Percentiles rank a stretch among this genome's conserved stretches.
These are phyloP conservation scores for Chrysochloris asiatica DNA, from an alignment of 2,113 vertebrate genomes.

Conservation along the genomic window DNA sequence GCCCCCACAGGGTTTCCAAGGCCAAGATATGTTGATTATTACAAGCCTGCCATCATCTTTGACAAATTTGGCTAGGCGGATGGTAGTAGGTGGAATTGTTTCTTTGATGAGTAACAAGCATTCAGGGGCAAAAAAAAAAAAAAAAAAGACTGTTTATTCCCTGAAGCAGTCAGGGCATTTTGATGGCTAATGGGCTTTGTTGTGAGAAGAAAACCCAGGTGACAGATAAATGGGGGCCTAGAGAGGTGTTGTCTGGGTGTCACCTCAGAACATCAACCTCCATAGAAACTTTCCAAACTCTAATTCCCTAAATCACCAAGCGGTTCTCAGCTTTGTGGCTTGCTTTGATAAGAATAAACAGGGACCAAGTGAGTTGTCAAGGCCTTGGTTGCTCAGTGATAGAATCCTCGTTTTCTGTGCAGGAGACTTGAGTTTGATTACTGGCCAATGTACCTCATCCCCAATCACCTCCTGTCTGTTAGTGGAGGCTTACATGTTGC, in stretches of 20 bases:
- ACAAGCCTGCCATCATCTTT: not conserved
- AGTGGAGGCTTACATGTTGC: not conserved
- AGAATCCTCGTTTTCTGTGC: not conserved
- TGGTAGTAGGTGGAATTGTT: not conserved
- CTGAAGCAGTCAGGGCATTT: too few species aligned
- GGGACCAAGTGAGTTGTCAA: not conserved
- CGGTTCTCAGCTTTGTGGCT: not conserved
- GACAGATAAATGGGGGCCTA: not conserved
- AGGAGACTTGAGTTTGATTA: not conserved
- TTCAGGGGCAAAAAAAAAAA: not conserved
- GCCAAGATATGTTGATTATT: not conserved
- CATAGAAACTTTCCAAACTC: not conserved
- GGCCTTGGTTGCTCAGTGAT: not conserved
- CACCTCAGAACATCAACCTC: not conserved
- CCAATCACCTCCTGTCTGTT: not conserved
- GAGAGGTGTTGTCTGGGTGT: not conserved
- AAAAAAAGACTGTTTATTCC: not conserved
- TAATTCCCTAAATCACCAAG: not conserved
- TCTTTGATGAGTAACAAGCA: not conserved
- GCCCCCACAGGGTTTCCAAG: not conserved
- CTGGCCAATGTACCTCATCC: not conserved
- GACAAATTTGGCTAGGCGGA: not conserved
- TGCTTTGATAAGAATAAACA: not conserved
- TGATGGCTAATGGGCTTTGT: constrained; percentile 15
- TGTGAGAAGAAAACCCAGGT: not conserved